Conservation (phyloP, 2,797 vertebrate species). For the Eospalax fontanierii region DNA sequence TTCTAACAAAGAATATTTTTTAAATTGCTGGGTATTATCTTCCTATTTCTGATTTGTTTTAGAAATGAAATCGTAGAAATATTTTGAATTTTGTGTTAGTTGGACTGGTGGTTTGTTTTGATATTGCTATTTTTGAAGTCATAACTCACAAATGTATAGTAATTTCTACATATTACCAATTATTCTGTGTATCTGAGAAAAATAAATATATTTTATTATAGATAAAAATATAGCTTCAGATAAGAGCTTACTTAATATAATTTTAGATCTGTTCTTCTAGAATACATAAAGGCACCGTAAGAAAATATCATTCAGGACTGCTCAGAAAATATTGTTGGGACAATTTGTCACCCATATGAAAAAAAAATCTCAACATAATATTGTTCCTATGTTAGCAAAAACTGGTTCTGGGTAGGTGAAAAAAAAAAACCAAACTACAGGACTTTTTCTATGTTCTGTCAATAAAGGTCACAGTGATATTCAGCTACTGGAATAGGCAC, state of each 20-base stretch:
- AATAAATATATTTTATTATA: not conserved
- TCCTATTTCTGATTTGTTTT: not conserved
- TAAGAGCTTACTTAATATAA: not conserved
- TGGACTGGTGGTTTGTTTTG: not conserved
- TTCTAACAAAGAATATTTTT: constrained; percentile 18
- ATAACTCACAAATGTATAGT: not conserved
- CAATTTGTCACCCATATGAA: not conserved
- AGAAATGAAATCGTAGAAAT: not conserved
- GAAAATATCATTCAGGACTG: not conserved
- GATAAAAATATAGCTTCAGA: not conserved
- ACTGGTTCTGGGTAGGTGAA: not conserved
- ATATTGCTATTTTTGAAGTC: not conserved
- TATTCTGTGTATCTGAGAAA: not conserved
- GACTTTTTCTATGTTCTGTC: not conserved
- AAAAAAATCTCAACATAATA: not conserved
- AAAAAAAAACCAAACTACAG: not conserved
- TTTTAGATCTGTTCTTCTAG: constrained; percentile 27
- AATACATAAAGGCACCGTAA: not conserved
- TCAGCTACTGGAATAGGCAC: not conserved
- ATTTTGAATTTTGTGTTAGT: not conserved
- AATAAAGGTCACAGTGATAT: not conserved
- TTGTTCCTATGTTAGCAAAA: not conserved
- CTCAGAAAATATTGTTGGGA: not conserved
- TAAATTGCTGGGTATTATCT: not conserved
- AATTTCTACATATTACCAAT: not conserved